phyloP scores from a whole-genome alignment of 1,140 invertebrate genomes.

The Drosophila jambulina region DNA sequence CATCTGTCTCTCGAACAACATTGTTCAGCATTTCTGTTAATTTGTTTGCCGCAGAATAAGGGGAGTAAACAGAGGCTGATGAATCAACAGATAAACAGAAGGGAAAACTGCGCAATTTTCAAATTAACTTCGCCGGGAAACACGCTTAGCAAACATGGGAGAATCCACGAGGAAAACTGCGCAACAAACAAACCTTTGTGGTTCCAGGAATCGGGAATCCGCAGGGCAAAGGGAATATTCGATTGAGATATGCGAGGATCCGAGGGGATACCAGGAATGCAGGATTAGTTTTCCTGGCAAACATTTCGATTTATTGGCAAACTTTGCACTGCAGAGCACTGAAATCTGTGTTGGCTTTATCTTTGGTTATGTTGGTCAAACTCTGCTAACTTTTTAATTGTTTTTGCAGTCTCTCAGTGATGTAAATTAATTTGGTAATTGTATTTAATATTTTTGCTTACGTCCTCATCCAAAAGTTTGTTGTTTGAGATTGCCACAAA shows the following conservation, averaged over 20 bases:
- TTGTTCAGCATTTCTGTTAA: constrained; percentile 42
- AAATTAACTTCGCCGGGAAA: constrained; percentile 34
- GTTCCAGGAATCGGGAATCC: constrained; percentile 25
- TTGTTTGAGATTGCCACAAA: constrained; percentile 22
- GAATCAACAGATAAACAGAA: constrained; percentile 44
- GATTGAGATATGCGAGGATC: constrained; percentile 31
- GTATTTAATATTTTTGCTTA: constrained; percentile 43
- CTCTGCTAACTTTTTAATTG: constrained; percentile 50
- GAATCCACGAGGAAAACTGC: constrained; percentile 34
- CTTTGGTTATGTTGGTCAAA: constrained; percentile 3
- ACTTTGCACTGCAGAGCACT: constrained; percentile 23
- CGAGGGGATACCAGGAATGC: constrained; percentile 4
- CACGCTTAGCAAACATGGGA: constrained; percentile 17
- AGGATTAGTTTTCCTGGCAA: constrained; percentile 30
- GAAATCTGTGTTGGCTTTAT: neutral
- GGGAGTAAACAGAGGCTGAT: constrained; percentile 3
- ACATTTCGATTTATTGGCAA: constrained; percentile 45
- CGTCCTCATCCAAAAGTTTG: constrained; percentile 1
- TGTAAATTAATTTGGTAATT: constrained; percentile 53
- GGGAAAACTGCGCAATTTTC: constrained; percentile 25
- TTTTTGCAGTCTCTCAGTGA: constrained; percentile 27
- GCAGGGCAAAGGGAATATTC: constrained; percentile 33
- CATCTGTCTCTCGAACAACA: constrained; percentile 23
- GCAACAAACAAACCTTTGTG: constrained; percentile 45
- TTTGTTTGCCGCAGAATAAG: constrained; percentile 39